Evolutionary conservation across 2,113 vertebrate species (phyloP).

Genomic region (Anthoscopus minutus): DNA sequence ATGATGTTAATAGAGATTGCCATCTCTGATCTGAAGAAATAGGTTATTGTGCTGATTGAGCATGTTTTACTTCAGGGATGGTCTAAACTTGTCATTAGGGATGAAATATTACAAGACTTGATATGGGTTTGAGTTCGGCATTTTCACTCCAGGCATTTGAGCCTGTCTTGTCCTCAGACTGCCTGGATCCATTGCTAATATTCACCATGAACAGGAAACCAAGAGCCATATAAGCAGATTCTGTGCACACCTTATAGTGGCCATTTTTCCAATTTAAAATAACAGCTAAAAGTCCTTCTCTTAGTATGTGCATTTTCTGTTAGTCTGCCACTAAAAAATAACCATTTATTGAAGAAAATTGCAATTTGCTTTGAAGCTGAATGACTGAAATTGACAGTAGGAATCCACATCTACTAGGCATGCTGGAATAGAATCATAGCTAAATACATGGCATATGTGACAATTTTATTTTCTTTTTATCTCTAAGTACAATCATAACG

Average conservation of each 20-base stretch:
- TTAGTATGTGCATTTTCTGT: neutral
- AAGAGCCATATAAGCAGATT: neutral
- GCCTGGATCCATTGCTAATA: neutral
- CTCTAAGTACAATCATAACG: neutral
- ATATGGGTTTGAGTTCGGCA: neutral
- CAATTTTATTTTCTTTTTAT: constrained; percentile 23
- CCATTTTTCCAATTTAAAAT: neutral
- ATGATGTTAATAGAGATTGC: neutral
- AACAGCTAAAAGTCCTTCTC: neutral
- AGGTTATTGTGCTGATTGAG: neutral
- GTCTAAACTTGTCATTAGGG: neutral
- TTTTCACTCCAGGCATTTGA: neutral
- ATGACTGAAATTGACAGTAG: neutral
- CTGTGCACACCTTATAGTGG: neutral
- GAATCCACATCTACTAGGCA: neutral
- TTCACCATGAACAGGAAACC: neutral
- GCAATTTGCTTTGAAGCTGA: neutral
- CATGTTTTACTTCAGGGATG: neutral
- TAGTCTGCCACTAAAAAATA: neutral
- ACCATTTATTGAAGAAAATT: neutral
- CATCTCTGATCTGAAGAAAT: neutral
- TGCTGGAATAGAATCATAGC: neutral
- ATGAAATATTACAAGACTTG: neutral
- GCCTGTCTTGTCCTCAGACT: neutral
- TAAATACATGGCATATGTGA: neutral